phyloP scores from a whole-genome alignment of 2,113 vertebrate genomes.

The Callipepla californica region DNA sequence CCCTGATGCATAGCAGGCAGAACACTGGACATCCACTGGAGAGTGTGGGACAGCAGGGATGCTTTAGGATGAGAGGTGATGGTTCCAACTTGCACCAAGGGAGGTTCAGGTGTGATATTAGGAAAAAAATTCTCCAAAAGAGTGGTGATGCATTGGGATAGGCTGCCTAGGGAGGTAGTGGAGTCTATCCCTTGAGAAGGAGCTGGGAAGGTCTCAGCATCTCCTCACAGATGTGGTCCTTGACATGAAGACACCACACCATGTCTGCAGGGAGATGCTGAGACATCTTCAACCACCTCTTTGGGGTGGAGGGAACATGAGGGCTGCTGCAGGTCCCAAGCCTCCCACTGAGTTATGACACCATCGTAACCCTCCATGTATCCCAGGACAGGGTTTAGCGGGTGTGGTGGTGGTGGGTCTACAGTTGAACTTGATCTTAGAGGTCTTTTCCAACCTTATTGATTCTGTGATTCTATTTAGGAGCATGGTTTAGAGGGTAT shows the following conservation, averaged over 20 bases:
- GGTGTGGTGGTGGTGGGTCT: no score
- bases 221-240: background rate
- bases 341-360: background rate
- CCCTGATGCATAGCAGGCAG: rapidly evolving
- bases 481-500: background rate
- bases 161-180: no score
- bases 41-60: background rate
- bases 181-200: no score
- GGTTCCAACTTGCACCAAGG: no score
- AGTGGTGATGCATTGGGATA: no score
- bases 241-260: background rate
- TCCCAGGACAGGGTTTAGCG: background rate
- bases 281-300: background rate
- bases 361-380: background rate
- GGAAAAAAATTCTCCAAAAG: no score
- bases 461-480: no score
- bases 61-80: background rate
- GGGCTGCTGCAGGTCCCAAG: background rate
- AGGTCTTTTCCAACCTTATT: no score
- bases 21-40: background rate
- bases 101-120: no score
- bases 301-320: background rate
- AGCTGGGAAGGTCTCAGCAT: no score
- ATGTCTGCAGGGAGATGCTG: background rate
- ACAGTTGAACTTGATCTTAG: no score